A percentile compares a stretch with the other conserved stretches of the same genome.
Evolutionary conservation across 2,113 vertebrate species (phyloP).

Genomic region (Amphiprion percula): DNA sequence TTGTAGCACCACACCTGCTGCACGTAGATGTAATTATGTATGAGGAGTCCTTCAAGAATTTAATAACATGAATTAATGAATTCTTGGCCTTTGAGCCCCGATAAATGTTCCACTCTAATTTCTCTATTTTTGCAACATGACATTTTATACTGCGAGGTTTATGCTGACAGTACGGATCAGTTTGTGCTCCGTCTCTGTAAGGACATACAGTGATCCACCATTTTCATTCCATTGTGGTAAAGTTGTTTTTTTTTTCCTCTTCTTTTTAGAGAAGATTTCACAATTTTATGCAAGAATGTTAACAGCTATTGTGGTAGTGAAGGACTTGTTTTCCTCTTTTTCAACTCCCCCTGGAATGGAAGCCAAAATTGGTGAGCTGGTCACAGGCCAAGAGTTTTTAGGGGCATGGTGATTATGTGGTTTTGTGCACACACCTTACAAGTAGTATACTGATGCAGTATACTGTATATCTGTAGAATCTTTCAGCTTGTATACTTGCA

Average conservation of each 20-base stretch:
- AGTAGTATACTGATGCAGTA: neutral
- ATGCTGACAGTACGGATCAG: neutral
- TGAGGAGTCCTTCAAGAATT: conserved; percentile 48
- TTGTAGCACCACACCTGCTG: conserved; percentile 53
- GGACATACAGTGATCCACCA: neutral
- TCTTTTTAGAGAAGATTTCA: conserved; percentile 1
- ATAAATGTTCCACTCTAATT: conserved; percentile 27
- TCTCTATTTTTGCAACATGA: neutral
- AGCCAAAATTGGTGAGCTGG: conserved; percentile 5
- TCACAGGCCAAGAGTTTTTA: conserved; percentile 25
- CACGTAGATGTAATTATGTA: conserved; percentile 40
- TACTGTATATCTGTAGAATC: neutral
- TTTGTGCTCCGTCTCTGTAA: conserved; percentile 1
- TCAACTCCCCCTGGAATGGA: neutral
- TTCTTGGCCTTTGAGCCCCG: conserved; percentile 17
- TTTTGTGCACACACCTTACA: conserved; percentile 22
- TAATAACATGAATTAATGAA: conserved; percentile 32
- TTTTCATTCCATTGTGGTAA: conserved; percentile 51
- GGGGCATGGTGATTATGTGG: conserved; percentile 2
- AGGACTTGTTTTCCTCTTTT: neutral
- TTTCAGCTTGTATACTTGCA: neutral
- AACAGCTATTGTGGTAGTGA: conserved; percentile 17
- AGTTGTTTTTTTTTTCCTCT: neutral
- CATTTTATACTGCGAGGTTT: neutral
- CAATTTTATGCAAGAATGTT: conserved; percentile 34